Percentiles rank a stretch among this genome's conserved stretches.
Evolutionary conservation across 1,140 invertebrate species (phyloP).

Genomic region (Heliothis subflexa): DNA sequence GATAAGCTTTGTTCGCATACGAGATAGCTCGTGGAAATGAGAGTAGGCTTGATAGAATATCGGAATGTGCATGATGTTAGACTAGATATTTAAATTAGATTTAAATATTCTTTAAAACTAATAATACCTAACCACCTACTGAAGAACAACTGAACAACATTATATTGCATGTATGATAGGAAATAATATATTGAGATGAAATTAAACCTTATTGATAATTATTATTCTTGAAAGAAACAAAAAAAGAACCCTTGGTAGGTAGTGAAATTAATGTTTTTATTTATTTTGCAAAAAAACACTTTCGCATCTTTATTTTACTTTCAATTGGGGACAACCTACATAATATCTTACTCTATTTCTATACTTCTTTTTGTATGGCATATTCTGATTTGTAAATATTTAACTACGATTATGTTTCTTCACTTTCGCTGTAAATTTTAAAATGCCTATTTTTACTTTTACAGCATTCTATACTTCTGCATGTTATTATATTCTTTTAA

Average conservation of each 20-base stretch:
- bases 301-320: background rate
- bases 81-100: background rate
- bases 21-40: background rate
- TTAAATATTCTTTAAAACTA: no score
- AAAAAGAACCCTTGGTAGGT: no score
- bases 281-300: background rate
- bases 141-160: background rate
- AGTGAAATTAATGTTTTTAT: background rate
- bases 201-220: no score
- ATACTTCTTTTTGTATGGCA: background rate
- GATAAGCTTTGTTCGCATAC: background rate
- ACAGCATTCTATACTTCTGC: conserved; percentile 2
- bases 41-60: background rate
- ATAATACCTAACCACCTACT: background rate
- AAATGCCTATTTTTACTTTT: background rate
- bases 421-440: background rate
- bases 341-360: background rate
- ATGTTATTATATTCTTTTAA: background rate
- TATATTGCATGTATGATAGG: no score
- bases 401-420: background rate
- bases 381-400: background rate
- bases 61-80: conserved; percentile 16
- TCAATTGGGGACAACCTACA: background rate
- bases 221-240: no score
- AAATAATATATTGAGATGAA: no score